Base-by-base conservation (phyloP, 1,140 invertebrate species). In the Euura lappo region DNA sequence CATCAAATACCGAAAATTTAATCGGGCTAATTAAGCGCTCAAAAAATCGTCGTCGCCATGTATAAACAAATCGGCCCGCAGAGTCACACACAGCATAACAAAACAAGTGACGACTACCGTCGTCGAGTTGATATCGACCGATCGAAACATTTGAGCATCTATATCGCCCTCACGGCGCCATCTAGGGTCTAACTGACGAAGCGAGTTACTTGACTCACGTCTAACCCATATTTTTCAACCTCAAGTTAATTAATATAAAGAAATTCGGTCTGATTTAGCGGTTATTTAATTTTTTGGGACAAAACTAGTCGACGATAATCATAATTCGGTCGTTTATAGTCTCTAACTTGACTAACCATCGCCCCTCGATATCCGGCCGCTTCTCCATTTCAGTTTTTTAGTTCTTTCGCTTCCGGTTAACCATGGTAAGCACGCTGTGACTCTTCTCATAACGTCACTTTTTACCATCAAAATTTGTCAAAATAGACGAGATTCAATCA, bases 321-420 rank as follows among this genome's bases (percentile, higher is more conserved):
- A n/a, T 60, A 60, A 60, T 5, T 6, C 8, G 10, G 51, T 60
- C 2, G 51, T 11, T 71, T 71, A 42, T 8, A 45, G 69, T 28
- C 13, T 4, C 46, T 6, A 13, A 10, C 7, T 28, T 13, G 44
- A 44, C 44, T 42, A n/a, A 8, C 76, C 84, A 84, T 67, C 84
- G 81, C 66, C 81, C 81, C 73, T 81, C 78, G 11, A 85, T 28
- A 87, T 73, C 60, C 80, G 72, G 43, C 84, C 83, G 10, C 81
- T 77, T 70, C 28, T 87, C 86, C 8, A 87, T 51, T 51, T 45
- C 69, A 51, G 42, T 46, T 51, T 47, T 51, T 71, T 68, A 67
- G 65, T 72, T 74, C 79, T 81, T 82, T 81, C 46, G 71, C 65
- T 79, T 81, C 80, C 79, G 79, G 79, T 75, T 45, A 68, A 80